These are phyloP conservation scores for Hymenochirus boettgeri DNA, from an alignment of 2,113 vertebrate genomes.

Conservation along the genomic window DNA sequence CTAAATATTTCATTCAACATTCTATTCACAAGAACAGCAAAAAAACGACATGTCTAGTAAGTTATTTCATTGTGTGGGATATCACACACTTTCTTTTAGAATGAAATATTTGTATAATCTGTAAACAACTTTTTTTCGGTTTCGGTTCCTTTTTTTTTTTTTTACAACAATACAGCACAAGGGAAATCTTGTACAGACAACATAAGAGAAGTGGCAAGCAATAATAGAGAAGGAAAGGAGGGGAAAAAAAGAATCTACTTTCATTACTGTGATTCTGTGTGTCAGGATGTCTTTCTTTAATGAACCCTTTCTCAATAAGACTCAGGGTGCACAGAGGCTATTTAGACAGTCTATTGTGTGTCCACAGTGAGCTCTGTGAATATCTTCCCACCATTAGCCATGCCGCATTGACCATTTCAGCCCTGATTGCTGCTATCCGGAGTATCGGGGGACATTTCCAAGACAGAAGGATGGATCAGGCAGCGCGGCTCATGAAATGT, in stretches of 20 bases:
- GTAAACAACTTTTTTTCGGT: conserved; percentile 67
- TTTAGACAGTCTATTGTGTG: conserved; percentile 81
- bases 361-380: conserved; percentile 76
- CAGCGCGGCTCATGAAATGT: conserved; percentile 80
- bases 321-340: conserved; percentile 78
- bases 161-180: conserved; percentile 71
- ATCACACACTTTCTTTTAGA: conserved; percentile 52
- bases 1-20: background rate
- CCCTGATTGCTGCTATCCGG: conserved; percentile 78
- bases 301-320: conserved; percentile 83
- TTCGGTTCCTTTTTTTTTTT: conserved; percentile 64
- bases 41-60: background rate
- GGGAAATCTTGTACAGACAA: conserved; percentile 75
- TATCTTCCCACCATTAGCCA: conserved; percentile 82
- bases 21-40: background rate
- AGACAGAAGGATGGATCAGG: conserved; percentile 79
- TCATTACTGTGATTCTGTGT: conserved; percentile 80
- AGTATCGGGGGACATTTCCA: conserved; percentile 72
- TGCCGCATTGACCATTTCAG: conserved; percentile 80
- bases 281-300: conserved; percentile 80
- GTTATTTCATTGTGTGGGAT: conserved; percentile 70
- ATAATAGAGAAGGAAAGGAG: conserved; percentile 58
- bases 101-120: conserved; percentile 80
- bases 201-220: conserved; percentile 78
- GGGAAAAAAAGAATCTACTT: conserved; percentile 76